Conservation (phyloP, 2,113 vertebrate species). For the Rhinolophus ferrumequinum region DNA sequence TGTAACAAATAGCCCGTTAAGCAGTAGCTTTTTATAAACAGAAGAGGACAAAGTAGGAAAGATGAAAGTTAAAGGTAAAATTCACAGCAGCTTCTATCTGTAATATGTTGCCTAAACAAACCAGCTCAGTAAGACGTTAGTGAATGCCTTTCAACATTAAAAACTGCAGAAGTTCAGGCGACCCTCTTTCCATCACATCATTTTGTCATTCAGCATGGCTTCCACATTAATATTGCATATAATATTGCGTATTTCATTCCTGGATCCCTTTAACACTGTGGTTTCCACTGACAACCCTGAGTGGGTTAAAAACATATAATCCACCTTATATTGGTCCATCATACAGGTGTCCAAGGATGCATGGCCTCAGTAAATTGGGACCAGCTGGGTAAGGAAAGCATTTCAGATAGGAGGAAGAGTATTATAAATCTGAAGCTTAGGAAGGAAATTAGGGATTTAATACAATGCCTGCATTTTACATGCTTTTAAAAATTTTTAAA, state of each 20-base stretch:
- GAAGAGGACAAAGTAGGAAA: not conserved
- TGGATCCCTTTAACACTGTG: not conserved
- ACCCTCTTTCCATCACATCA: not conserved
- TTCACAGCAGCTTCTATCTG: not conserved
- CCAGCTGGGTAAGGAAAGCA: not conserved
- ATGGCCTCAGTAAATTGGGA: not conserved
- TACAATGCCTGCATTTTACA: not conserved
- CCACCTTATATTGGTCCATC: not conserved
- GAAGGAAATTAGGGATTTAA: slow-evolving; percentile 43
- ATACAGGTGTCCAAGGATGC: not conserved
- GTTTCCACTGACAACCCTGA: not conserved
- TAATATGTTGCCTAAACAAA: slow-evolving; percentile 44
- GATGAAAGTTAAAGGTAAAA: not conserved
- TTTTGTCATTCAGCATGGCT: not conserved
- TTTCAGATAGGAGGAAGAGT: not conserved
- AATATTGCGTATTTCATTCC: not conserved
- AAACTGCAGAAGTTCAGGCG: not conserved
- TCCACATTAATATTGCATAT: not conserved
- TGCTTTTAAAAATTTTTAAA: slow-evolving; percentile 29
- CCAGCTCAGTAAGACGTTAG: not conserved
- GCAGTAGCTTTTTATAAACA: not conserved
- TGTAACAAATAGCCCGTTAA: slow-evolving; percentile 27
- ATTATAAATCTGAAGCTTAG: not conserved
- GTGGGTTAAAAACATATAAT: not conserved
- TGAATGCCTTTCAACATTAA: slow-evolving; percentile 1